Base-by-base conservation (phyloP, 2,797 vertebrate genomes). In the Sebastes miniatus region DNA sequence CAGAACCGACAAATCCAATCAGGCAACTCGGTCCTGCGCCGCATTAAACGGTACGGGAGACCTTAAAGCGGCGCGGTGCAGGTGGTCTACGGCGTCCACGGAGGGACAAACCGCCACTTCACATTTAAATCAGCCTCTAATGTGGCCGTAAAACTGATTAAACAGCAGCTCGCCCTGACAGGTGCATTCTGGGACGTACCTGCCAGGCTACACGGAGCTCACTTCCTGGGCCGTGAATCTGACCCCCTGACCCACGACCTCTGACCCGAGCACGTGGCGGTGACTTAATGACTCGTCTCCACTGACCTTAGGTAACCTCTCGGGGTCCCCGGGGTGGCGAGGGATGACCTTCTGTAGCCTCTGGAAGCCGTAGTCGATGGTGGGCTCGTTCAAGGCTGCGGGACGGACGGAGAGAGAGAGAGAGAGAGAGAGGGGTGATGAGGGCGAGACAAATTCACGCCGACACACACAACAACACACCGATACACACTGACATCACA, bases 281-380 rank as follows among this genome's bases (percentile, higher is more conserved):
- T 13, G 61, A 58, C 77, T 75, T 73, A 83, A 79, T 65, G 66
- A 69, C 63, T 58, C n/a, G 5, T 50, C 25, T 76, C n/a, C 58
- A 86, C 95, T 93, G 93, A 98, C 97, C 97, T 98, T 99, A 65
- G 97, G 98, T 93, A 98, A 95, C 92, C 97, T 96, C 91, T 99
- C 98, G 0, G 98, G 97, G 93, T 99, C 98, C 13, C 98, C 98
- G 0, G 98, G 98, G 83, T 99, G 97, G 61, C 98, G 95, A 13
- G 98, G 98, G 29, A 98, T 98, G 89, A 98, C 97, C 93, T 98
- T 98, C 94, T 98, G 97, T 92, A 99, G 89, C 92, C 98, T 95
- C 95, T 98, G 98, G 95, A 99, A 99, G 69, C 98, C 98, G 20
- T 99, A 99, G 95, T 99, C 98, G 8, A 99, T 99, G 89, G 98